phyloP scores from a whole-genome alignment of 2,113 vertebrate species.

The Microtus pennsylvanicus region DNA sequence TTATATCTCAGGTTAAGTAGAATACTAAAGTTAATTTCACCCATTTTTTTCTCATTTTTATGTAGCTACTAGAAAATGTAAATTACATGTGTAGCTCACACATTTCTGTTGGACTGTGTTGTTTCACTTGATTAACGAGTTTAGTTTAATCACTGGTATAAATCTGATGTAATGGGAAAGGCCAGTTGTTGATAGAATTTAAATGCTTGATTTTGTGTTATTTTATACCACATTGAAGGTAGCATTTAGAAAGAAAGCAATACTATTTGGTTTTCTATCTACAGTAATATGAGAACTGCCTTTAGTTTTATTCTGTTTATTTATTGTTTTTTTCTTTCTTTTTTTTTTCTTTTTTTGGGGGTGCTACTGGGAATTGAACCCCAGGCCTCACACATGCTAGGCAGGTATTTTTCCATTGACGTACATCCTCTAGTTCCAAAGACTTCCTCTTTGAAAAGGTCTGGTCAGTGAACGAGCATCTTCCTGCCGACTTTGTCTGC shows the following conservation, averaged over 20 bases:
- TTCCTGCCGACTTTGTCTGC: not conserved
- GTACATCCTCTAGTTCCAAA: not conserved
- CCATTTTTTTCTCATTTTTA: not conserved
- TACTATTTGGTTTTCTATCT: not conserved
- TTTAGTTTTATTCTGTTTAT: not conserved
- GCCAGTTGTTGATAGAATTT: not conserved
- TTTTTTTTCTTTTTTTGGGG: not conserved
- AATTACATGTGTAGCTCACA: not conserved
- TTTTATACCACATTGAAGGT: not conserved
- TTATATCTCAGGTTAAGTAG: not conserved
- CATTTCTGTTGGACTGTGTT: not conserved
- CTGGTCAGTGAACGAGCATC: not conserved
- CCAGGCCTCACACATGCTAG: too few species aligned
- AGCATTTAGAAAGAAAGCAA: not conserved
- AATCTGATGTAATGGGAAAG: not conserved
- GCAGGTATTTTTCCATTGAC: not conserved
- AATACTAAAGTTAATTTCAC: not conserved
- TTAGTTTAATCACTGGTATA: not conserved
- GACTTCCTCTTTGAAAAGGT: not conserved
- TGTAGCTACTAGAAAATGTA: not conserved
- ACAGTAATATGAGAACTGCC: not conserved
- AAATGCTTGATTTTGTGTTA: not conserved
- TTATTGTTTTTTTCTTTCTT: too few species aligned
- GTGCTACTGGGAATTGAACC: not conserved
- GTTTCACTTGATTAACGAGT: not conserved